Evolutionary conservation across 2,113 vertebrate genomes (phyloP), one percentile per base, ranked within the genome.

Genomic region (Tricholaema leucomelas): DNA sequence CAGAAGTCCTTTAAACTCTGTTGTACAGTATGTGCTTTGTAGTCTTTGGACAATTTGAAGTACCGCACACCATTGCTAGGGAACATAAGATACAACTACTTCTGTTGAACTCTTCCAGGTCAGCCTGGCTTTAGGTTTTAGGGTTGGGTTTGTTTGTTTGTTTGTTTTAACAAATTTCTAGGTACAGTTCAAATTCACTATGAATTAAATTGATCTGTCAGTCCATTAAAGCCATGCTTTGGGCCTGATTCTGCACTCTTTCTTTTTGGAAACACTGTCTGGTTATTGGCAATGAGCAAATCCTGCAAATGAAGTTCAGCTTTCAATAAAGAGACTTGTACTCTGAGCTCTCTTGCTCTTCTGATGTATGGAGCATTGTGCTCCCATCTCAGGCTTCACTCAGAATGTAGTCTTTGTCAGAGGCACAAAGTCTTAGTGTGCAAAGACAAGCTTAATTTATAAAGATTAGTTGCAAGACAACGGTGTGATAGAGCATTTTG

Each of bases 371-470:
- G 92, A 91, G 91, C 92, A 92, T 94, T 96, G 92, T 96, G 67
- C 0, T 95, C 81, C 50, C 36, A 0, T 85, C 63, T 66, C 1
- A 0, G 46, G 38, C 77, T 92, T 17, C n/a, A 2, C 59, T 93
- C 75, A 95, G 88, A 96, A 93, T 95, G 92, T 89, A 94, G 81
- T 28, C 89, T 95, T 92, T 89, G 86, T 85, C 75, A 92, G 85
- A 83, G 79, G 79, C 71, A 95, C 91, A 93, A 88, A 61, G 67
- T 95, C 88, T 94, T 60, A 85, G 84, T 94, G 87, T 93, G 83
- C 93, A 85, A 94, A 96, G 87, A 79, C 4, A 44, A 94, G 90
- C 96, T 85, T 87, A 87, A 92, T 93, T 95, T 94, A 66, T 95
- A 91, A 87, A 95, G 94, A 95, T 91, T 76, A 87, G 55, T 88